Conservation (phyloP, 1,140 invertebrate species). For the Venustaconcha ellipsiformis region DNA sequence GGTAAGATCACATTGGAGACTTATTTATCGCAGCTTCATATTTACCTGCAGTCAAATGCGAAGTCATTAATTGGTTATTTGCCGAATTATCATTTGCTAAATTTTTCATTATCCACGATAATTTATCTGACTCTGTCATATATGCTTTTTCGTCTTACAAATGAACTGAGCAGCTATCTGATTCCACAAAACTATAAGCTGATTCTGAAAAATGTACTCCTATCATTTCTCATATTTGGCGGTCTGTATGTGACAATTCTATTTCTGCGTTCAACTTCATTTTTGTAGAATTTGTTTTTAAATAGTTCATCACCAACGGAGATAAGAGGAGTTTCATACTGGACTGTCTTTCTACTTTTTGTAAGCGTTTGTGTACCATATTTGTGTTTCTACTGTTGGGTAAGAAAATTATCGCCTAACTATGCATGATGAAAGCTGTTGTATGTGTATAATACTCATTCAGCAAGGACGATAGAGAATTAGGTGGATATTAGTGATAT, state of each 20-base stretch:
- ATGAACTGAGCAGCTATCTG: conserved; percentile 42
- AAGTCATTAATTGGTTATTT: conserved; percentile 49
- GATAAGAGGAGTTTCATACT: no score
- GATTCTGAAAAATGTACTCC: conserved; percentile 15
- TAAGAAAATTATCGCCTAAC: no score
- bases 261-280: no score
- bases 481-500: no score
- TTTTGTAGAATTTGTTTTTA: no score
- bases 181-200: conserved; percentile 40
- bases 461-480: no score
- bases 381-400: no score
- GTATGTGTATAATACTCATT: no score
- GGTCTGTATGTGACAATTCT: conserved; percentile 10
- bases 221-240: conserved; percentile 10
- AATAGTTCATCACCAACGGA: no score
- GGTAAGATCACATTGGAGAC: conserved; percentile 61
- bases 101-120: conserved; percentile 50
- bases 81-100: conserved; percentile 46
- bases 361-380: no score
- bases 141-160: conserved; percentile 48
- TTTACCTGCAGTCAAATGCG: conserved; percentile 58
- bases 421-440: no score
- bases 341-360: no score
- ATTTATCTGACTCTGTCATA: conserved; percentile 49
- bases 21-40: conserved; percentile 57